A percentile compares a stretch with the other conserved stretches of the same genome.
Evolutionary conservation across 2,888 invertebrate genomes (phyloP).

Genomic region (Himalopsyche kuldschensis): DNA sequence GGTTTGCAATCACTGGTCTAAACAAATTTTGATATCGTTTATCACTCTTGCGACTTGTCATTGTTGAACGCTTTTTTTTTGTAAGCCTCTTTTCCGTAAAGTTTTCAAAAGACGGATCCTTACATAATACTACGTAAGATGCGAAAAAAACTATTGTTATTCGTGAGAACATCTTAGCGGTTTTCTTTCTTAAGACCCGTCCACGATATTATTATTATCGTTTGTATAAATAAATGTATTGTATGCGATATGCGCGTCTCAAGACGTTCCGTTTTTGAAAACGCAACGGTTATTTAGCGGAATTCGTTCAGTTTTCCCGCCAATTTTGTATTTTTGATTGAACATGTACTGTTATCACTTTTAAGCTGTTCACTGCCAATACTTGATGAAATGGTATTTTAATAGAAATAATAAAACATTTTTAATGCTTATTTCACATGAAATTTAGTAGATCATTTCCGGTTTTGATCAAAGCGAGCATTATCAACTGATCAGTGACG

Average conservation of each 20-base stretch:
- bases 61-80: background rate
- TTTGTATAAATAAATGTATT: background rate
- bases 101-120: background rate
- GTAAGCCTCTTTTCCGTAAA: background rate
- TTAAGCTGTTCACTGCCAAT: too few relatives aligned
- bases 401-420: too few relatives aligned
- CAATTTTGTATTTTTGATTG: background rate
- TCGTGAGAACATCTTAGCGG: slow-evolving; percentile 39
- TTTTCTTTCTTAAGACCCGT: slow-evolving; percentile 25
- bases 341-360: too few relatives aligned
- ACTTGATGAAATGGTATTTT: too few relatives aligned
- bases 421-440: too few relatives aligned
- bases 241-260: background rate
- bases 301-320: background rate
- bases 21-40: too few relatives aligned
- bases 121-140: background rate
- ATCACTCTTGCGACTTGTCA: background rate
- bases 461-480: too few relatives aligned
- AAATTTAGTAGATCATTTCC: too few relatives aligned
- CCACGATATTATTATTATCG: background rate
- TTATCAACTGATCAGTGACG: too few relatives aligned
- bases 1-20: too few relatives aligned
- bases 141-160: slow-evolving; percentile 31
- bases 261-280: background rate
- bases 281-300: background rate